Conservation (phyloP, 1,140 invertebrate genomes). For the Drosophila pruinosa region DNA sequence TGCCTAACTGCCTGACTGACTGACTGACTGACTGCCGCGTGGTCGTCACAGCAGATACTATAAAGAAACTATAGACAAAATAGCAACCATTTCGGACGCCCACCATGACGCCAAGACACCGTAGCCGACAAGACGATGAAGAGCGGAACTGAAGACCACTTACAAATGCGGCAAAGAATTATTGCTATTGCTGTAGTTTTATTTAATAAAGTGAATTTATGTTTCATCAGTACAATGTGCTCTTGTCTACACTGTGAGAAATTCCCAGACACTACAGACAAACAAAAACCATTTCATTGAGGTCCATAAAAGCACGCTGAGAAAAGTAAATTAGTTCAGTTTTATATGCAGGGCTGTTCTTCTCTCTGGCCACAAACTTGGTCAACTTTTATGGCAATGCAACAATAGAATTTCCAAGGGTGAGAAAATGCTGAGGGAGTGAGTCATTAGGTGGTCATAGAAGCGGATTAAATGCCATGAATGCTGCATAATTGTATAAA, state of each 20-base stretch:
- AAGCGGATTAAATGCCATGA: not conserved
- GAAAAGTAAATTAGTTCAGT: slow-evolving; percentile 68
- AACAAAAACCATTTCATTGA: not conserved
- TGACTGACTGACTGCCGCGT: slow-evolving; percentile 47
- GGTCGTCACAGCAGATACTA: slow-evolving; percentile 49
- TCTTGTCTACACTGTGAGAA: slow-evolving; percentile 66
- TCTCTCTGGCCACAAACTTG: slow-evolving; percentile 41
- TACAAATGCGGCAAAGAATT: slow-evolving; percentile 73
- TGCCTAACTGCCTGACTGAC: slow-evolving; percentile 19
- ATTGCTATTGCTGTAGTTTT: slow-evolving; percentile 70
- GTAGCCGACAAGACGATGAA: slow-evolving; percentile 3
- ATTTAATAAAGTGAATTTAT: slow-evolving; percentile 79
- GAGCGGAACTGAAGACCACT: slow-evolving; percentile 51
- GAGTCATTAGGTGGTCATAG: slow-evolving; percentile 21
- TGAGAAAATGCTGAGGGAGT: slow-evolving; percentile 1
- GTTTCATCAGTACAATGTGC: slow-evolving; percentile 57
- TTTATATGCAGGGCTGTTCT: slow-evolving; percentile 53
- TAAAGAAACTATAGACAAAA: slow-evolving; percentile 31
- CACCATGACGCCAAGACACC: slow-evolving; percentile 65
- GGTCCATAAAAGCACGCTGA: slow-evolving; percentile 50
- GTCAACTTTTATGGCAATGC: slow-evolving; percentile 68
- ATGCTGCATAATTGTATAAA: not conserved
- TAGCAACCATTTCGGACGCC: slow-evolving; percentile 52
- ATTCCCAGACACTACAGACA: slow-evolving; percentile 43
- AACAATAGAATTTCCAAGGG: slow-evolving; percentile 53